Evolutionary conservation across 2,113 vertebrate species (phyloP).

Genomic region (Leptodactylus fuscus): DNA sequence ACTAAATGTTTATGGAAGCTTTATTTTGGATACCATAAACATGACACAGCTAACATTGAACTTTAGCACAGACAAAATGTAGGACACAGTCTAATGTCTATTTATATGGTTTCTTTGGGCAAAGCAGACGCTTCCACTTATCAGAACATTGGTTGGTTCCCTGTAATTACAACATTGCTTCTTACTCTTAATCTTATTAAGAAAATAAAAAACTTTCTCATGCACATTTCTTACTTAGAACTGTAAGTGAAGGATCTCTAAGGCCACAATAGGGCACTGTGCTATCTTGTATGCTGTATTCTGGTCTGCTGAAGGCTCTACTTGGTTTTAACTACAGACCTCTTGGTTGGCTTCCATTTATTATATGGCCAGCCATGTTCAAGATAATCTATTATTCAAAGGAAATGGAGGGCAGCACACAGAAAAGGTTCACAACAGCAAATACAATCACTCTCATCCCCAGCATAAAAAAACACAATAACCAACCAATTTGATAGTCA

Average conservation of each 20-base stretch:
- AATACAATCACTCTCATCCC: too few species aligned
- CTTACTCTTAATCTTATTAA: background rate
- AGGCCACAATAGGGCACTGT: background rate
- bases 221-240: background rate
- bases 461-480: too few species aligned
- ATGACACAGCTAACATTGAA: slow-evolving; percentile 57
- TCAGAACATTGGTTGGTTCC: background rate
- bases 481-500: too few species aligned
- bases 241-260: background rate
- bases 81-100: slow-evolving; percentile 38
- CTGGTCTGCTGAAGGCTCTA: background rate
- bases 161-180: background rate
- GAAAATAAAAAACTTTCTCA: background rate
- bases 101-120: slow-evolving; percentile 65
- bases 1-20: slow-evolving; percentile 61
- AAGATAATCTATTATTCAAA: too few species aligned
- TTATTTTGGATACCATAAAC: slow-evolving; percentile 53
- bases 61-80: slow-evolving; percentile 39
- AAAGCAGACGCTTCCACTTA: too few species aligned
- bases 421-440: too few species aligned
- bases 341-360: too few species aligned
- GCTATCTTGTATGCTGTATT: background rate
- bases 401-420: too few species aligned
- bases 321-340: too few species aligned
- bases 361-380: too few species aligned